Conservation (phyloP, 2,888 invertebrate genomes). For the Iselma pallidipennis region DNA sequence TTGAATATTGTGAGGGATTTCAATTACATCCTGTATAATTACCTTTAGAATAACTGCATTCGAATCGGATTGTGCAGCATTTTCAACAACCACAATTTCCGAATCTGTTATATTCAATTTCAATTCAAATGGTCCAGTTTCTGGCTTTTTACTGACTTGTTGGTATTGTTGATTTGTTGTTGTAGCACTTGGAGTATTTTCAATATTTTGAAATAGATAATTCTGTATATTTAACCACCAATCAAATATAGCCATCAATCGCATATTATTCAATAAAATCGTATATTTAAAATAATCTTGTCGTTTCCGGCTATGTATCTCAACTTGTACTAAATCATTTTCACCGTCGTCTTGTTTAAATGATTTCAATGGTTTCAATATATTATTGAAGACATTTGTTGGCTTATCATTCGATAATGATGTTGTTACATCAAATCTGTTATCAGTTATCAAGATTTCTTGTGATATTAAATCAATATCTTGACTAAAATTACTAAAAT, state of each 20-base stretch:
- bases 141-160: conserved; percentile 33
- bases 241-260: conserved; percentile 89
- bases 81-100: conserved; percentile 92
- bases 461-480: conserved; percentile 92
- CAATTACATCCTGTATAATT: no score
- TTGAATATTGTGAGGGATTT: no score
- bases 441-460: conserved; percentile 83
- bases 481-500: conserved; percentile 85
- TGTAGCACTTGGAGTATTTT: conserved; percentile 38
- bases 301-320: conserved; percentile 62
- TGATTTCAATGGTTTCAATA: conserved; percentile 70
- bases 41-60: conserved; percentile 91
- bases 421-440: conserved; percentile 52
- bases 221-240: conserved; percentile 88
- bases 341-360: conserved; percentile 28
- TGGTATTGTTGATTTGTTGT: conserved; percentile 27
- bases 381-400: conserved; percentile 86
- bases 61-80: conserved; percentile 84
- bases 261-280: conserved; percentile 90
- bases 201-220: conserved; percentile 66
- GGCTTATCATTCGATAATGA: conserved; percentile 63
- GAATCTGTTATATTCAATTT: conserved; percentile 95
- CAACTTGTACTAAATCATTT: conserved; percentile 49
- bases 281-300: conserved; percentile 77
- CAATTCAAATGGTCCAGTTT: conserved; percentile 65